Evolutionary conservation across 2,888 invertebrate species (phyloP).

Genomic region (Erynnis tages): DNA sequence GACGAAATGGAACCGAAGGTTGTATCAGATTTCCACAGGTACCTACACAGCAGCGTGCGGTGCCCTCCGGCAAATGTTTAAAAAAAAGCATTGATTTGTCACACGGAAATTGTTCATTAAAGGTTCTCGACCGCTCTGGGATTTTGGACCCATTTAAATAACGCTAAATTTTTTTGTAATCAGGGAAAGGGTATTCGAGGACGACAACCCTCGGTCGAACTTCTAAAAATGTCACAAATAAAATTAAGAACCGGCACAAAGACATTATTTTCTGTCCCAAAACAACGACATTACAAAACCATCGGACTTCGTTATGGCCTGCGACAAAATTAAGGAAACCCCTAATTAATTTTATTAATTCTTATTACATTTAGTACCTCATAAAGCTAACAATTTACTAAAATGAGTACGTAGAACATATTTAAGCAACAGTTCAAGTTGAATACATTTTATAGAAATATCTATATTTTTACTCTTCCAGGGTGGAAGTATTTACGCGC

Average conservation of each 20-base stretch:
- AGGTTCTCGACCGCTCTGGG: slow-evolving; percentile 37
- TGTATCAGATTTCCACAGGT: slow-evolving; percentile 58
- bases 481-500: too few species aligned
- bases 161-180: slow-evolving; percentile 22
- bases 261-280: slow-evolving; percentile 2
- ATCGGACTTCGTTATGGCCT: not conserved
- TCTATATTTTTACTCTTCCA: too few species aligned
- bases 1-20: slow-evolving; percentile 68
- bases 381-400: too few species aligned
- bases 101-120: slow-evolving; percentile 37
- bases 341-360: too few species aligned
- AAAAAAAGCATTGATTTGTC: slow-evolving; percentile 28
- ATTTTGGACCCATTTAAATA: slow-evolving; percentile 32
- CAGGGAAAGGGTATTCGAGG: slow-evolving; percentile 17
- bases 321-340: too few species aligned
- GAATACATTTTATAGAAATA: too few species aligned
- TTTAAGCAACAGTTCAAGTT: too few species aligned
- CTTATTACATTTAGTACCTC: too few species aligned
- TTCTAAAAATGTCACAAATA: slow-evolving; percentile 8
- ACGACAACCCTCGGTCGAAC: slow-evolving; percentile 17
- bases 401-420: too few species aligned
- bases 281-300: not conserved
- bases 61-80: slow-evolving; percentile 48
- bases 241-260: not conserved
- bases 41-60: slow-evolving; percentile 46